Evolutionary conservation across 2,888 invertebrate genomes (phyloP), one percentile per base, ranked within the genome.

Genomic region (Drosophila helvetica): DNA sequence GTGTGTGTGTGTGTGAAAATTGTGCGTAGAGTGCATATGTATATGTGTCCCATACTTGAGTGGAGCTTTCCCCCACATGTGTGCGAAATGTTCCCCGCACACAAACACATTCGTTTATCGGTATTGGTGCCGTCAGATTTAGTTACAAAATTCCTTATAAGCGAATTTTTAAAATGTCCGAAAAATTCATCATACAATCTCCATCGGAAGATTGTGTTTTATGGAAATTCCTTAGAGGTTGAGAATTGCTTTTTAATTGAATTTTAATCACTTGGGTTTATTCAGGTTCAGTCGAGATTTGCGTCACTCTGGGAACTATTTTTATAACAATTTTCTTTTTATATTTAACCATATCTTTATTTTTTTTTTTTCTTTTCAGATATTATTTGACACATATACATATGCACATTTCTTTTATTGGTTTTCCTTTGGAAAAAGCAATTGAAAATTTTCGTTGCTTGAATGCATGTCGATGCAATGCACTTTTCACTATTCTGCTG

Each of bases 81-180:
- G 70, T 73, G 85, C 85, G 71, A 83, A 74, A 60, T 74, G 62
- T 7, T 7, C 25, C 27, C 8, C 51, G 72, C 57, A 71, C 72
- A 78, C 57, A 65, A 22, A 59, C 50, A 58, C 54, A 57, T 54
- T 57, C 6, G 25, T 51, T 52, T 55, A 55, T 47, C 47, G 17
- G 45, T 68, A 73, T 61, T 68, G 17, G 67, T 72, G 46, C 66
- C 67, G 77, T 76, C 81, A 85, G 88, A 91, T 91, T 92, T 86
- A 82, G 90, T 92, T 92, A 92, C 92, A 91, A 86, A 91, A 91
- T 90, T 88, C 92, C 92, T 91, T 92, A 91, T 92, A 91, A 90
- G 92, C 81, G 77, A 70, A 77, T 78, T 78, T 79, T 62, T 74
- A 72, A 77, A 69, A 48, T 62, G 54, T 70, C 58, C 79, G 75